Conservation (phyloP, 2,113 vertebrate species). For the Pituophis catenifer region DNA sequence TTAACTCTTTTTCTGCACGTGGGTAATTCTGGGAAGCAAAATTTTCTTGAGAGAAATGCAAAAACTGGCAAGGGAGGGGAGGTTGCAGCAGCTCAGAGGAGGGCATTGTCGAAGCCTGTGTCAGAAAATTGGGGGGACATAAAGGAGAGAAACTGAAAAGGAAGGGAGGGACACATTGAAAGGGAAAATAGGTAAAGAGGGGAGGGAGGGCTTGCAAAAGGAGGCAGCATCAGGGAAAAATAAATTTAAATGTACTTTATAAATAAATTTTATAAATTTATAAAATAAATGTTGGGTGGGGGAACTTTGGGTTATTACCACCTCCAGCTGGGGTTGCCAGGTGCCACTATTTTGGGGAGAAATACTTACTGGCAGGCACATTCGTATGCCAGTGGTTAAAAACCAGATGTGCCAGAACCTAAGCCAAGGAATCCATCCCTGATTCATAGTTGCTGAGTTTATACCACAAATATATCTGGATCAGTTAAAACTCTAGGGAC, state of each 20-base stretch:
- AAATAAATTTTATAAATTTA: no score
- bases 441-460: neutral
- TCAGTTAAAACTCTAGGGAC: neutral
- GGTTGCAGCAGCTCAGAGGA: no score
- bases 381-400: neutral
- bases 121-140: neutral
- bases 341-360: neutral
- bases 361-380: neutral
- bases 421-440: neutral
- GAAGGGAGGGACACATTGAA: neutral
- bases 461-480: neutral
- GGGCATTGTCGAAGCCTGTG: neutral
- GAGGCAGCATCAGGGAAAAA: conserved; percentile 7
- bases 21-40: neutral
- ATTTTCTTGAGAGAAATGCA: neutral
- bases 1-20: neutral
- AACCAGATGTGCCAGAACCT: neutral
- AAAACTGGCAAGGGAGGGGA: neutral
- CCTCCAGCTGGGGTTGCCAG: neutral
- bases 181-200: neutral
- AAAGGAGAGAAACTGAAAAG: neutral
- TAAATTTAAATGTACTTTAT: neutral
- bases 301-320: neutral
- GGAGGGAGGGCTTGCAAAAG: neutral
- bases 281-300: neutral